These are phyloP conservation scores for Chaetura pelagica DNA, from an alignment of 2,113 vertebrate genomes.

Conservation along the genomic window DNA sequence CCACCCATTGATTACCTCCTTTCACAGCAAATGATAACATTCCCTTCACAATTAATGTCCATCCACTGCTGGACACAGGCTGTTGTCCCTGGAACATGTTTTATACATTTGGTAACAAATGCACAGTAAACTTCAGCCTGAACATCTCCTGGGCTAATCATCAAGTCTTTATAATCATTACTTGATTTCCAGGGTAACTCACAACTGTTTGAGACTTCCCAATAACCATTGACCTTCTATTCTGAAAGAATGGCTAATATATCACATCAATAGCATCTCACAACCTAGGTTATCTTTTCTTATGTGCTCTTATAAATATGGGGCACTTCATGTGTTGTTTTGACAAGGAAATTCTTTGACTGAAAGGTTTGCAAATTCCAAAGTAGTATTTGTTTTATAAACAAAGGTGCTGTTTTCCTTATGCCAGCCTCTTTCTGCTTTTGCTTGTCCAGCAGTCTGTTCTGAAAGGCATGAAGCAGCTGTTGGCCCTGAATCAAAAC, in stretches of 20 bases:
- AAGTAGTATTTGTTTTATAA: slow-evolving; percentile 56
- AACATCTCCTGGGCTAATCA: neutral
- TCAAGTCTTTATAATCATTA: neutral
- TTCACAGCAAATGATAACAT: neutral
- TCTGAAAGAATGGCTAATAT: neutral
- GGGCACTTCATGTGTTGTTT: slow-evolving; percentile 38
- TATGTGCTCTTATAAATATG: neutral
- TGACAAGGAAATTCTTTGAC: slow-evolving; percentile 62
- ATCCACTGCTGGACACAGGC: neutral
- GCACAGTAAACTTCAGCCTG: slow-evolving; percentile 27
- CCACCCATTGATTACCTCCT: neutral
- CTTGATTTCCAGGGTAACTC: slow-evolving; percentile 3
- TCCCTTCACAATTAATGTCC: neutral
- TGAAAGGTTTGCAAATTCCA: slow-evolving; percentile 49
- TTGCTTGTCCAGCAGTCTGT: slow-evolving; percentile 64
- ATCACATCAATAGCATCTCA: neutral
- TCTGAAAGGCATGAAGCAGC: slow-evolving; percentile 72
- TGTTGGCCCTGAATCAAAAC: slow-evolving; percentile 69
- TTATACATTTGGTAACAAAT: slow-evolving; percentile 3
- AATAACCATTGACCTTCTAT: neutral
- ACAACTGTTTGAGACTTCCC: neutral
- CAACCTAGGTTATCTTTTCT: neutral
- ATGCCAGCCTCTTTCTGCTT: slow-evolving; percentile 55
- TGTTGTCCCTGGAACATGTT: slow-evolving; percentile 41
- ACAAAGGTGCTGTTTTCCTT: slow-evolving; percentile 48